Evolutionary conservation across 2,113 vertebrate genomes (phyloP), one percentile per base, ranked within the genome.

Genomic region (Semnornis frantzii): DNA sequence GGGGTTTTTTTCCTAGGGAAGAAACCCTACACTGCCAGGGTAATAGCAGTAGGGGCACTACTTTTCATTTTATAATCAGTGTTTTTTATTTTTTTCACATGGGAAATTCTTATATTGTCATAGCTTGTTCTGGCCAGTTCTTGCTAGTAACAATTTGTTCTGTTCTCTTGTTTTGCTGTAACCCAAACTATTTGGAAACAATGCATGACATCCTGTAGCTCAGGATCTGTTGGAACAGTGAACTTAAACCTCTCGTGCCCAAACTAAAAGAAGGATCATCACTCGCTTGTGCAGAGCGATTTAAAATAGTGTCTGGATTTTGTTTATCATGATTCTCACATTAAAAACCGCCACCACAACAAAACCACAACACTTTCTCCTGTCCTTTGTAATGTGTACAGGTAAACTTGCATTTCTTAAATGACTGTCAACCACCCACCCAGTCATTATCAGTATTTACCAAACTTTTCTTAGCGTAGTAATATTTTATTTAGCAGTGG

Each of bases 71-170:
- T 83, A 30, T 59, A 89, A 55, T 62, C 48, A 15, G 33, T 54
- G 27, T 23, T 31, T 55, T 55, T 30, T 18, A 10, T 58, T 84
- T 89, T 92, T 89, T 85, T 80, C 33, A 42, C 30, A 62, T 80
- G 90, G 87, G 59, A 96, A 37, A 73, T 88, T 78, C 82, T 65
- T 48, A 42, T 89, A 62, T 55, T 80, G 72, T 64, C 54, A 27
- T 52, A 71, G 58, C 60, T 90, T 94, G 91, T 95, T 95, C 93
- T 80, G 90, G 90, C 80, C 59, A 86, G 93, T 88, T 84, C 89
- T 92, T 95, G 80, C 55, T 83, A 18, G 85, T 88, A 92, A 94
- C 92, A 89, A 1, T 94, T 94, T 96, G 93, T 96, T 94, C 91
- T 89, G 54, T 78, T 79, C 93, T 72, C 75, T 78, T 89, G 94